Conservation (phyloP, 2,113 vertebrate genomes). For the Lepus europaeus region DNA sequence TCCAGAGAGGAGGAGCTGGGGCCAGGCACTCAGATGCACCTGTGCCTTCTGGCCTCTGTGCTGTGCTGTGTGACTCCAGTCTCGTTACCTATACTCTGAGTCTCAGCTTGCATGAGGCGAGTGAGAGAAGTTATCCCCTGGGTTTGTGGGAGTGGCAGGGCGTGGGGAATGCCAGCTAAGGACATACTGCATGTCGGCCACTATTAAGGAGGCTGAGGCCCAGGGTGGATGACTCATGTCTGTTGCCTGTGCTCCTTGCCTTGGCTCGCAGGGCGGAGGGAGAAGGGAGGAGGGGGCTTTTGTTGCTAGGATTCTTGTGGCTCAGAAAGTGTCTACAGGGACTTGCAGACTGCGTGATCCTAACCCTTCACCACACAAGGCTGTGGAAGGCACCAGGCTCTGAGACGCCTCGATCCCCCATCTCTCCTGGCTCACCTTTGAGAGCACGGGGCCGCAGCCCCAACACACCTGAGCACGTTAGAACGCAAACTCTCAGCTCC, state of each 20-base stretch:
- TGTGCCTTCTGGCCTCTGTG: neutral
- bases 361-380: neutral
- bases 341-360: neutral
- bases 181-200: neutral
- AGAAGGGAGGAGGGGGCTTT: neutral
- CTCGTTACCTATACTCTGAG: neutral
- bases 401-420: accelerated
- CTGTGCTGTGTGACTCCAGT: neutral
- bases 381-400: no score
- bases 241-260: neutral
- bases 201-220: neutral
- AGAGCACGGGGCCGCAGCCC: neutral
- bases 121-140: neutral
- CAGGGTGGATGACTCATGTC: neutral
- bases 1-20: neutral
- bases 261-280: neutral
- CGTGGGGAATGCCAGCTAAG: neutral
- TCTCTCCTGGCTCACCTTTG: neutral
- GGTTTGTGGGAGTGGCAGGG: neutral
- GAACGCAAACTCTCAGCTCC: neutral
- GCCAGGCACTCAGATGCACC: neutral
- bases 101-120: neutral
- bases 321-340: neutral
- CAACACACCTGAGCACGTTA: neutral
- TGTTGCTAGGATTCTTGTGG: neutral